Conservation (phyloP, 1,140 invertebrate species). For the Brachystomella parvula region DNA sequence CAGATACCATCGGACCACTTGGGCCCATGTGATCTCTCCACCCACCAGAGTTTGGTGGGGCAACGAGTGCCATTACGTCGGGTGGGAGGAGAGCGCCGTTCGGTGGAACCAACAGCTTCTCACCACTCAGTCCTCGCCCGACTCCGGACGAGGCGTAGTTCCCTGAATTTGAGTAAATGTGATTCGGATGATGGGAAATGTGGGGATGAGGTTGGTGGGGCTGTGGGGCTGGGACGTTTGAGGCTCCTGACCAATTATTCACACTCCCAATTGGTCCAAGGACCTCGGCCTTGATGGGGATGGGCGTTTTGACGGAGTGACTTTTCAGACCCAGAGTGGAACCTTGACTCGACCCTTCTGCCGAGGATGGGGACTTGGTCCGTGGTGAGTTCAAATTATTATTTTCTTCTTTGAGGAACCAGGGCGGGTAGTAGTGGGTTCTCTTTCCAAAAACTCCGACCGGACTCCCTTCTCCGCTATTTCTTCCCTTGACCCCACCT, state of each 20-base stretch:
- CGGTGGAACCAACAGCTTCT: constrained; percentile 38
- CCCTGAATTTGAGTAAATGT: background rate
- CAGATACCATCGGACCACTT: background rate
- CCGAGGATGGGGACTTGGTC: no score
- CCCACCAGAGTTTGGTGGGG: constrained; percentile 55
- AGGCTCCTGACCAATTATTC: constrained; percentile 20
- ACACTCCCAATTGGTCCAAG: background rate
- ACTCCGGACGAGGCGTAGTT: background rate
- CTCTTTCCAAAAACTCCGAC: no score
- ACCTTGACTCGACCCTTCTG: background rate
- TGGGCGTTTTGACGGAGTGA: constrained; percentile 31
- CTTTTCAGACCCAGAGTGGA: constrained; percentile 20
- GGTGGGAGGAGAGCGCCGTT: constrained; percentile 34
- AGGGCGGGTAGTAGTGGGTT: no score
- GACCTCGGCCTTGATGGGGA: constrained; percentile 36
- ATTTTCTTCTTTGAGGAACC: no score
- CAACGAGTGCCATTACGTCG: constrained; percentile 57
- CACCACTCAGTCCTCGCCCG: constrained; percentile 26
- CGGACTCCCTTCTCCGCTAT: no score
- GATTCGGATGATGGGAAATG: background rate
- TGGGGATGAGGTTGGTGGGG: constrained; percentile 5
- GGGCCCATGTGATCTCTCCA: constrained; percentile 50
- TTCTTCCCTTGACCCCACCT: no score
- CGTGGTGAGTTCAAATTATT: no score
- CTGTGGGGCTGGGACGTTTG: constrained; percentile 11